Evolutionary conservation across 1,140 invertebrate genomes (phyloP), one percentile per base, ranked within the genome.

Genomic region (Lordiphosa stackelbergi): DNA sequence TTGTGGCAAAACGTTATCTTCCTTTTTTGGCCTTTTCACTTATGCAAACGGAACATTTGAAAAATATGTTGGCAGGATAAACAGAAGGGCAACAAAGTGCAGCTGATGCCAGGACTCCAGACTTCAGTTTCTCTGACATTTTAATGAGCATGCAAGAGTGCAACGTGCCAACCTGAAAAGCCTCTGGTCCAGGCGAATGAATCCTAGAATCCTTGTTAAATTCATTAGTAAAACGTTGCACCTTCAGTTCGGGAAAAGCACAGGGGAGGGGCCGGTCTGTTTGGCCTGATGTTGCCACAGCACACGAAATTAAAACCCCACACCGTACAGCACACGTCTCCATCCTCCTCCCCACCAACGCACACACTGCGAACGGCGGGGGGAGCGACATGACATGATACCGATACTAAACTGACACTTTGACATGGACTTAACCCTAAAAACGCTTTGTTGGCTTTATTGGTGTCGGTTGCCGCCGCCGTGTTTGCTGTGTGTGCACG

Each of bases 371-470:
- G 22, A 24, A 59, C 24, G 46, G 12, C 13, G 31, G 19, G 35
- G 48, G 71, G 53, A 73, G 73, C 81, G 64, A 81, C 85, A 86
- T 86, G 84, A 86, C 85, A 86, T 86, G 85, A 86, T 84, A 86
- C 85, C 85, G 85, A 86, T 86, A 86, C 85, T 86, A 86, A 86
- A 86, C 85, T 86, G 85, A 86, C 85, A 86, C 85, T 86, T 86
- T 86, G 85, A 86, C 85, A 86, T 83, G 79, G 85, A 86, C 75
- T 86, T 86, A 86, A 86, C 79, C 79, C 78, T 84, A 85, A 84
- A 79, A 83, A 84, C 73, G 78, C 77, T 83, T 83, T 83, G 78
- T 85, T 78, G 73, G 78, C 78, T 84, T 83, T 83, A 83, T 83
- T 79, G 75, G 75, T 79, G 75, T 79, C 75, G 77, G 72, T 83